phyloP scores from a whole-genome alignment of 2,113 vertebrate species.

The Myiopsitta monachus region DNA sequence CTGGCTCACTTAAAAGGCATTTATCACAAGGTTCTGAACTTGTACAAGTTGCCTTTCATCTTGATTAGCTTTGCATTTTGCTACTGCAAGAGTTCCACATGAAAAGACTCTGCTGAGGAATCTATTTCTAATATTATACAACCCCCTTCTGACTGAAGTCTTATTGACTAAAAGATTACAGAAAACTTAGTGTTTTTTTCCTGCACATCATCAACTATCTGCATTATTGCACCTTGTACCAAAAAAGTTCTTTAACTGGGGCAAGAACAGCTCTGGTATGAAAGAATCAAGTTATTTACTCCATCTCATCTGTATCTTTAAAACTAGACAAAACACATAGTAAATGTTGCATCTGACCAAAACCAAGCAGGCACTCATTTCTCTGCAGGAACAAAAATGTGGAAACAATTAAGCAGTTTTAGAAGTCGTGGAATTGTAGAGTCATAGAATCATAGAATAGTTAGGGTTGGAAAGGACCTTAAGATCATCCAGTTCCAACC shows the following conservation, averaged over 20 bases:
- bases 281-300: neutral
- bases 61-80: conserved; percentile 43
- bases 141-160: neutral
- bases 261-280: neutral
- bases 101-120: conserved; percentile 29
- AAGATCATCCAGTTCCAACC: too few species aligned
- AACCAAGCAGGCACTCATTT: neutral
- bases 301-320: neutral
- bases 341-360: neutral
- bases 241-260: neutral
- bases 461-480: too few species aligned
- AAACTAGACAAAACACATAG: neutral
- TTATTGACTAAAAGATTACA: neutral
- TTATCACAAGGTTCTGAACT: neutral
- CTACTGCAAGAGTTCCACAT: neutral
- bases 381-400: neutral
- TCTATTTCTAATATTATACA: conserved; percentile 13
- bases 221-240: neutral
- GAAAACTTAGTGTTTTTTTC: rapidly evolving
- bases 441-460: too few species aligned
- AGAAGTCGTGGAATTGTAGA: neutral
- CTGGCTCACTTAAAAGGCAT: neutral
- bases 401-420: neutral
- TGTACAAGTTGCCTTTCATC: neutral
- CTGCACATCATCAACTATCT: neutral